Conservation (phyloP, 2,113 vertebrate species). For the Chelonoidis abingdonii region DNA sequence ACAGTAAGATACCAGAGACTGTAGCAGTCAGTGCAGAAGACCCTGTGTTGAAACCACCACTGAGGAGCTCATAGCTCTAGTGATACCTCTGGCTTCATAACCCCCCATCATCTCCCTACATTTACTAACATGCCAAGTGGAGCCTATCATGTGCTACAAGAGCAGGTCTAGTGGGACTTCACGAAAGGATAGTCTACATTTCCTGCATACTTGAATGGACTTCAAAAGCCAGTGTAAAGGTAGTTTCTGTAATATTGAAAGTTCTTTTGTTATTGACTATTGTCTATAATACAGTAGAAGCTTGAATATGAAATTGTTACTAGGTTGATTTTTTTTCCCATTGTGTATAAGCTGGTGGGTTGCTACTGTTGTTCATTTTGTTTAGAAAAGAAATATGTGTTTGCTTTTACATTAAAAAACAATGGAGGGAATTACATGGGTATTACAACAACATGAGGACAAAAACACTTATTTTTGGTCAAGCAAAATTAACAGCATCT, state of each 20-base stretch:
- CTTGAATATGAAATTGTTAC: background rate
- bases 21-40: background rate
- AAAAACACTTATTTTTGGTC: background rate
- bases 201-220: background rate
- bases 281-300: background rate
- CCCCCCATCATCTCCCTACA: background rate
- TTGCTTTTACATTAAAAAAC: background rate
- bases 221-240: background rate
- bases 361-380: background rate
- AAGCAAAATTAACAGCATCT: background rate
- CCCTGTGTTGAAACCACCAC: background rate
- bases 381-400: background rate
- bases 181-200: background rate
- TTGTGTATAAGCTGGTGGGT: fast-evolving
- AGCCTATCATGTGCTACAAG: background rate
- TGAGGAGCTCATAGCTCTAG: background rate
- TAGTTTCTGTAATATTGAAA: background rate
- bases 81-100: background rate
- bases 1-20: background rate
- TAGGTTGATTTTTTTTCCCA: fast-evolving
- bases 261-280: background rate
- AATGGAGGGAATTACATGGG: background rate
- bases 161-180: background rate
- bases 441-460: background rate
- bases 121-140: background rate